Base-by-base conservation (phyloP, 2,888 invertebrate species). In the Tachina fera region DNA sequence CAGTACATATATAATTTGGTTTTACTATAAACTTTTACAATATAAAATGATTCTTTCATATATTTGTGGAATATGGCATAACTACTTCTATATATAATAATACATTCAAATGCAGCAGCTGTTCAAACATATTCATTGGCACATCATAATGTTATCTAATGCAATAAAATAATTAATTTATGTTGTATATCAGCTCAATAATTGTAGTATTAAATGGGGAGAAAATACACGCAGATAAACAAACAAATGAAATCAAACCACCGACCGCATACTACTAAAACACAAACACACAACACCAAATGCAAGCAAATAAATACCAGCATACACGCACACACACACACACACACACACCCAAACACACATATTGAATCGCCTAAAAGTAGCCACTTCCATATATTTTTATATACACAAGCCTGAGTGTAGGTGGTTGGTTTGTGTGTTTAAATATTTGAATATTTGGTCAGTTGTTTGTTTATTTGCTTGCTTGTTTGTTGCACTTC, bases 141-240 rank as follows among this genome's bases (percentile, higher is more conserved):
- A 86, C 86, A 86, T 81, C 87, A 87, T 87, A 83, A 86, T 86
- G 84, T 87, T 88, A 88, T 88, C 88, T 86, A 86, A 86, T 83
- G 86, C 86, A 86, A 86, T 87, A 77, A 83, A 87, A 88, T 88
- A 88, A 88, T 88, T 87, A 88, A 88, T 88, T 88, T 87, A 88
- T 87, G 85, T 86, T 86, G 71, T 86, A 86, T 87, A 87, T 85
- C 87, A 85, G 87, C 80, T 79, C 83, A 87, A 83, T 79, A 85
- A 85, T 87, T 87, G 87, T 83, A 83, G 79, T 80, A 85, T 87
- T 81, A 84, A 86, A 86, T 71, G 43, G 82, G 53, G 22, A 47
- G 70, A 41, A 82, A 39, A 51, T 6, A 65, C 70, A 75, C 58
- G 51, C 41, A 76, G 31, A 31, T 51, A 75, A 14, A 67, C 49